Base-by-base conservation (phyloP, 2,113 vertebrate genomes). In the Oreotrochilus melanogaster region DNA sequence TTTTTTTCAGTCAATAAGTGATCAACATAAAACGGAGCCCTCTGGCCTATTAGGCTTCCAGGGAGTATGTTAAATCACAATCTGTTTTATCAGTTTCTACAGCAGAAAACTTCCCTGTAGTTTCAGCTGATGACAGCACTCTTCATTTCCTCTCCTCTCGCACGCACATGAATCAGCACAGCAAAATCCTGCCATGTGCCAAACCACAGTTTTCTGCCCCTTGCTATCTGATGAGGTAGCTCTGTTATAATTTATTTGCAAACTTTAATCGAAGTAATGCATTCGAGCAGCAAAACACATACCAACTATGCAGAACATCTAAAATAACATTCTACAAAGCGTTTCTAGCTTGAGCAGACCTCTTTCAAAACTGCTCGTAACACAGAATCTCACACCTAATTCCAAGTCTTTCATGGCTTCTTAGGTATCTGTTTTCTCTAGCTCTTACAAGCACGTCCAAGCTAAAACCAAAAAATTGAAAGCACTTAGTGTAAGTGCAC, bases 121-220 rank as follows among this genome's bases (percentile, higher is more conserved):
- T 91, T 97, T 94, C 86, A 83, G 87, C 84, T 91, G 80, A 81
- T 86, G 65, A 92, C 42, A 92, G 83, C 60, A 73, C 17, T 86
- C 67, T 70, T 92, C 58, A n/a, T 70, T 94, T 95, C 86, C 82
- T 95, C 86, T 92, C 31, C 58, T 79, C 78, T 90, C 3, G 4
- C 88, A 72, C 0, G 4, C 50, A 80, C 23, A 50, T 35, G 76
- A 83, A 91, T 73, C 80, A 62, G 58, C 79, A 42, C 11, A 62
- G 65, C 47, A 82, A 58, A 75, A 67, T 53, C 7, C 28, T 82
- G 57, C 60, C 71, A 30, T 13, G 54, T 76, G 54, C 54, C 67
- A 66, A 11, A 74, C 58, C 50, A 47, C 33, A 50, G 58, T 30
- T 72, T 72, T 64, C 35, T 92, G 67, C 42, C 83, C 54, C 28